Base-by-base conservation (phyloP, 1,140 invertebrate species). In the Calliopsis andreniformis region DNA sequence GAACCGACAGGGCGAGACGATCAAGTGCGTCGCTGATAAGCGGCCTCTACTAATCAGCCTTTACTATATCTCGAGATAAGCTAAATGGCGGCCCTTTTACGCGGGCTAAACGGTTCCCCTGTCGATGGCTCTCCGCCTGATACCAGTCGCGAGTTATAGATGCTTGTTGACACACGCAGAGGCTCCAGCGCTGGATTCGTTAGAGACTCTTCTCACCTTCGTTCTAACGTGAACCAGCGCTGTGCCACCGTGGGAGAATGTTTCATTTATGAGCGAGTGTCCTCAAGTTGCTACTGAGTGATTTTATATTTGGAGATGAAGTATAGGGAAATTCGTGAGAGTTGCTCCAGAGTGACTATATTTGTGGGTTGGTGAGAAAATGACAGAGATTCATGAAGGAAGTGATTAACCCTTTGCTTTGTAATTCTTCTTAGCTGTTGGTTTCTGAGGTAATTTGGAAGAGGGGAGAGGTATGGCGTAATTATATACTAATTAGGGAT, bases 71-170 rank as follows among this genome's bases (percentile, higher is more conserved):
- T 56, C 8, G 8, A 67, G 82, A 85, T 85, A 85, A 84, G 78
- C 82, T 84, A 84, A 84, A 84, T 72, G 72, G 47, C 59, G 72
- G 81, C 39, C 76, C 64, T 81, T 82, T 62, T 69, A 69, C 32
- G 32, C 45, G 51, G n/a, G 32, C 66, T 70, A 78, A 82, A 78
- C 72, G 67, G 45, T 82, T 56, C 49, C 58, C 49, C 42, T 45
- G 49, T 73, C 70, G 45, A 39, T 59, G 78, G 53, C 28, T 6
- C 35, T 23, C 20, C 28, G 18, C 30, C 45, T 45, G 42, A 77
- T 71, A 71, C 73, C 45, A 47, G 42, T 64, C 51, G 78, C 70
- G 49, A 45, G 45, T 70, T 47, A 61, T 49, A 23, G 39, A 10
- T 14, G n/a, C 35, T 30, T 3, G 12, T 66, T 59, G 32, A 62